phyloP scores from a whole-genome alignment of 2,797 vertebrate species.

The Benthosema pterotum region DNA sequence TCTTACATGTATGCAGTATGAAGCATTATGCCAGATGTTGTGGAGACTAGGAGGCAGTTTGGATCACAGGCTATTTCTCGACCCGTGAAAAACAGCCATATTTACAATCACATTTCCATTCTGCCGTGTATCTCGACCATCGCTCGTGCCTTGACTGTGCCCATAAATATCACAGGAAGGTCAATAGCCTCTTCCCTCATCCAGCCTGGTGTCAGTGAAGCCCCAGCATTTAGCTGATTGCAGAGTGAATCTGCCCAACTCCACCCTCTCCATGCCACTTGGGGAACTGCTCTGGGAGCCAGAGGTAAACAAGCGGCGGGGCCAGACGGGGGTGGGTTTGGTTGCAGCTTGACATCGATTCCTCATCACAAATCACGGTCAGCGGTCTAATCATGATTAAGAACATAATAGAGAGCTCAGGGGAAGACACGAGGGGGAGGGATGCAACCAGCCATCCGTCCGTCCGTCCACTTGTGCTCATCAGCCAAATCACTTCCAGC shows the following conservation, averaged over 20 bases:
- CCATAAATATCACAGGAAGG: slow-evolving; percentile 65
- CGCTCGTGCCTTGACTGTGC: slow-evolving; percentile 39
- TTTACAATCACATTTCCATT: slow-evolving; percentile 17
- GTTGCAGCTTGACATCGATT: slow-evolving; percentile 62
- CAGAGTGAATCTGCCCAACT: slow-evolving; percentile 55
- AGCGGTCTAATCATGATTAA: slow-evolving; percentile 75
- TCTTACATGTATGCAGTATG: slow-evolving; percentile 2
- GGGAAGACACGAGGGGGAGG: slow-evolving; percentile 49
- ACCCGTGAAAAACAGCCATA: slow-evolving; percentile 26
- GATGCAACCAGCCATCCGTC: slow-evolving; percentile 68
- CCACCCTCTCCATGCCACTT: slow-evolving; percentile 37
- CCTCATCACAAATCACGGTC: slow-evolving; percentile 61
- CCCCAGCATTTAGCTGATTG: slow-evolving; percentile 74
- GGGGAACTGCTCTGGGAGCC: slow-evolving; percentile 36
- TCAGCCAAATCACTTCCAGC: slow-evolving; percentile 76
- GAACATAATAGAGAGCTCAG: slow-evolving; percentile 63
- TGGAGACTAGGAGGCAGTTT: not conserved
- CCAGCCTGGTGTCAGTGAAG: slow-evolving; percentile 38
- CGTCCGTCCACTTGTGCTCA: slow-evolving; percentile 66
- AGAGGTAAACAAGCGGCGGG: slow-evolving; percentile 54
- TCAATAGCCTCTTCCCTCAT: slow-evolving; percentile 66
- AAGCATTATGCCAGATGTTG: slow-evolving; percentile 1
- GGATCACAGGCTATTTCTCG: slow-evolving; percentile 11
- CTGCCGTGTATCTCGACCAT: not conserved
- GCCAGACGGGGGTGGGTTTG: slow-evolving; percentile 54